Evolutionary conservation across 92 coral and sea anemone genomes (phyloP), one percentile per base, ranked within the genome.

Genomic region (Umimayanthus chanpuru): DNA sequence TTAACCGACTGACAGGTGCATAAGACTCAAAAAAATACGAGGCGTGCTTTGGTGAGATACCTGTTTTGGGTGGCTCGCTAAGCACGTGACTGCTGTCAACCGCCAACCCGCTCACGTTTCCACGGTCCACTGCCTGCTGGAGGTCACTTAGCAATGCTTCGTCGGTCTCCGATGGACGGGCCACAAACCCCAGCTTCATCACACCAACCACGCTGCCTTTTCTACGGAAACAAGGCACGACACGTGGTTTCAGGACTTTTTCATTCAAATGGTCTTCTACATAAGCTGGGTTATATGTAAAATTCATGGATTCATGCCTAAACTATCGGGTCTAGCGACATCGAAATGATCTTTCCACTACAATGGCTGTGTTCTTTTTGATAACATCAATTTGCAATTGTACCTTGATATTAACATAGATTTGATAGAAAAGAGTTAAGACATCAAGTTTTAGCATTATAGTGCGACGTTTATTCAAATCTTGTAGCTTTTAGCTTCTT

Each of bases 131-230:
- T 4, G 91, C 93, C 11, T 75, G 80, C 64, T 93, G 96, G 53
- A 95, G 91, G 55, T 91, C 94, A 16, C 16, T 39, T 80, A 95
- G 88, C 73, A 95, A 73, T 53, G 81, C 88, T 12, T 86, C 75
- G 71, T 81, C 83, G 80, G 80, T 74, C 71, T 49, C 87, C 20
- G 81, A 79, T 16, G 93, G 89, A 2, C 78, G 72, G 82, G 96
- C 92, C 55, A 93, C 98, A 84, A 95, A 95, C 43, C 73, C 76
- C 53, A 95, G 79, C 21, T 81, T 74, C 88, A 93, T 78, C 36
- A 83, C 77, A 64, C 90, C 88, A 71, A 91, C 84, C 9, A 93
- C 93, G 83, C 98, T 95, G 41, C 98, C 98, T 89, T 91, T 88
- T 21, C 98, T 95, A 81, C 4, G 55, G 66, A 55, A n/a, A 41